These are phyloP conservation scores for Aphaenogaster ashmeadi DNA, from an alignment of 1,140 invertebrate species.

Conservation along the genomic window DNA sequence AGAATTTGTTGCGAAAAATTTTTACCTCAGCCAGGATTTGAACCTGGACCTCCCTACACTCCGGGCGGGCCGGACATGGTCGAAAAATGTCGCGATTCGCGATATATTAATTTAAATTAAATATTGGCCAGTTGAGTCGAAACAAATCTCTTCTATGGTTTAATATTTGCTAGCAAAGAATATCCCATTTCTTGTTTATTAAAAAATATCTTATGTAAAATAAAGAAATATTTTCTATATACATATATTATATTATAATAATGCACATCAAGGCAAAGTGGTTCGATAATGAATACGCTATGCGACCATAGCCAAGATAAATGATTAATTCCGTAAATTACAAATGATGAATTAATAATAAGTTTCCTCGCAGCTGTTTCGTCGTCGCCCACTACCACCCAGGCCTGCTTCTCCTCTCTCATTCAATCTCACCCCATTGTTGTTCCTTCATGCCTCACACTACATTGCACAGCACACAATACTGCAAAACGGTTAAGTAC, in stretches of 20 bases:
- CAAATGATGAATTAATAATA: constrained; percentile 11
- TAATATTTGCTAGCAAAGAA: no score
- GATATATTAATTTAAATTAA: no score
- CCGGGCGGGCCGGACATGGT: no score
- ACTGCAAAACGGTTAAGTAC: neutral
- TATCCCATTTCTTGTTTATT: neutral
- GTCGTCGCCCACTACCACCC: neutral
- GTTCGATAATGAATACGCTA: neutral
- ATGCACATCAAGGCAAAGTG: neutral
- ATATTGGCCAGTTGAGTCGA: no score
- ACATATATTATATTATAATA: neutral
- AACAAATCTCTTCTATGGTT: no score
- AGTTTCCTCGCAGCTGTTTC: neutral
- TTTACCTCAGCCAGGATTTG: no score
- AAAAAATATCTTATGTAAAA: neutral
- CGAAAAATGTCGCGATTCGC: no score
- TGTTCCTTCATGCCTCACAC: neutral
- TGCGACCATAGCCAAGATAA: neutral
- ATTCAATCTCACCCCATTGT: neutral
- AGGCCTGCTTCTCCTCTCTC: neutral
- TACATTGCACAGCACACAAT: neutral
- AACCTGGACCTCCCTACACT: no score
- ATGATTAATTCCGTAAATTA: neutral
- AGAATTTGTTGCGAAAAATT: no score
- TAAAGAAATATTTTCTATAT: neutral